Conservation (phyloP, 92 coral and sea anemone genomes). For the Palythoa grandiflora region DNA sequence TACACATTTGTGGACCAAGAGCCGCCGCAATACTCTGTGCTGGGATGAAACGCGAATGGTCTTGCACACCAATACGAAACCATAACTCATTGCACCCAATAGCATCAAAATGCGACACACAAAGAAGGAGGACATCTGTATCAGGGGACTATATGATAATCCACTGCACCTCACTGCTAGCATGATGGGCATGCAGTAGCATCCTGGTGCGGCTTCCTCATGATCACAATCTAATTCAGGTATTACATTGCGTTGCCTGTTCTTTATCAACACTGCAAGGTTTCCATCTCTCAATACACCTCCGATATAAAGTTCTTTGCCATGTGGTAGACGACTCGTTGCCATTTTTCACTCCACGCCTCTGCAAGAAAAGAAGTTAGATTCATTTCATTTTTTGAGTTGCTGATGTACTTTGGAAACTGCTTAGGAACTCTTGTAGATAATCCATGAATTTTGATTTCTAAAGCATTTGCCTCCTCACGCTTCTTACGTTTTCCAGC, state of each 20-base stretch:
- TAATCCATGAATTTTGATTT: slow-evolving; percentile 36
- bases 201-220: slow-evolving; percentile 41
- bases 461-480: slow-evolving; percentile 45
- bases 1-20: slow-evolving; percentile 9
- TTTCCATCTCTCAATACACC: slow-evolving; percentile 37
- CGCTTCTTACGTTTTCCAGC: slow-evolving; percentile 58
- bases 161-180: slow-evolving; percentile 17
- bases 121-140: no score
- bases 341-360: slow-evolving; percentile 3
- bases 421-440: slow-evolving; percentile 60
- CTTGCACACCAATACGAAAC: slow-evolving; percentile 50
- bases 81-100: slow-evolving; percentile 9
- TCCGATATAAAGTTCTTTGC: slow-evolving; percentile 44
- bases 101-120: no score
- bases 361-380: slow-evolving; percentile 49
- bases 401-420: slow-evolving; percentile 52
- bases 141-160: slow-evolving; percentile 43
- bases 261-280: slow-evolving; percentile 3
- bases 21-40: not conserved
- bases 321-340: slow-evolving; percentile 38
- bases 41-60: slow-evolving; percentile 6
- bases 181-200: slow-evolving; percentile 64
- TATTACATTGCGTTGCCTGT: slow-evolving; percentile 9
- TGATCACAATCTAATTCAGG: slow-evolving; percentile 30
- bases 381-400: slow-evolving; percentile 47